Evolutionary conservation across 2,888 invertebrate genomes (phyloP), one percentile per base, ranked within the genome.

Genomic region (Sesamia inferens): DNA sequence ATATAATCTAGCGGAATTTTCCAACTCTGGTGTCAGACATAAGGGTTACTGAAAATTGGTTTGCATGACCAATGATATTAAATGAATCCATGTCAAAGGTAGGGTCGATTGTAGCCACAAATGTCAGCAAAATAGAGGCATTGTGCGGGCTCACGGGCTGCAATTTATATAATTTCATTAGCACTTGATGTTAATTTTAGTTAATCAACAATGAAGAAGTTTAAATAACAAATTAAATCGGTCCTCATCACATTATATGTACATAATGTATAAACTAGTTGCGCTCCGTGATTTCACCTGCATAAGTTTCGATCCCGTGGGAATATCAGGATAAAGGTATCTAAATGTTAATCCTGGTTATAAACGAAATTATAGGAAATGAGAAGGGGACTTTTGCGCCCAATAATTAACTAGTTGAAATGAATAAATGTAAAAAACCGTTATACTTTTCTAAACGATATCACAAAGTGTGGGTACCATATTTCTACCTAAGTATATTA

Each of bases 1-100:
- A 84, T 77, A 66, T 78, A 84, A 80, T 75, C 62, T 64, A 11
- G 24, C 59, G 77, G 72, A 62, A 82, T 74, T 84, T 84, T 79
- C 86, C 75, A 51, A 68, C 58, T 57, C 63, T 68, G 44, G 13
- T 44, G 42, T 51, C 24, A 31, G 54, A 48, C 31, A 59, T 65
- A 65, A 69, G 70, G 79, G 63, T 81, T 62, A 80, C 24, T 64
- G 74, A 62, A 68, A 73, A 73, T 78, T 75, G 81, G 48, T 4
- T 54, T 69, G 24, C 19, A 57, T 71, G 58, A 16, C 42, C 59
- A 54, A 16, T 62, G 68, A 47, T 78, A 22, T 63, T 51, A 69
- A 82, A 63, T 10, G 16, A 63, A 63, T 82, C 61, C 14, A 24
- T 68, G 39, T 24, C 54, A 8, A 48, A 70, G 75, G 67, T 54